These are phyloP conservation scores for Bombus superbus DNA, from an alignment of 1,140 invertebrate species.

Conservation along the genomic window DNA sequence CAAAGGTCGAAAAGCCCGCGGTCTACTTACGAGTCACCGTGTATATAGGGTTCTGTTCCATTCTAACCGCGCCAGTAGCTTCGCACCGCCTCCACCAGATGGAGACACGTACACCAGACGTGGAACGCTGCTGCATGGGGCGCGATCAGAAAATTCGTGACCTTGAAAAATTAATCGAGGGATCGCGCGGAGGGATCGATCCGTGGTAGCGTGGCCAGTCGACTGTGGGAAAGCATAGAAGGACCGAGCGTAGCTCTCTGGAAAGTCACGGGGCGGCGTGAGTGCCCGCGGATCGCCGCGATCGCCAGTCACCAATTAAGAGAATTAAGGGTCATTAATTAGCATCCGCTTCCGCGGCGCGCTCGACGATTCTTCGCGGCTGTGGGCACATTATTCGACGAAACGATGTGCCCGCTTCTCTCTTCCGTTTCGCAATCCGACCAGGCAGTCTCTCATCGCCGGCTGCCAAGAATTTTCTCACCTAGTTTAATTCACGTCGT, in stretches of 20 bases:
- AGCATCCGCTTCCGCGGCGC: conserved; percentile 79
- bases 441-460: conserved; percentile 40
- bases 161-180: conserved; percentile 50
- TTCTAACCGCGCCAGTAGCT: conserved; percentile 61
- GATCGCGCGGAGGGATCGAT: conserved; percentile 42
- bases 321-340: conserved; percentile 83
- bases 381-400: conserved; percentile 77
- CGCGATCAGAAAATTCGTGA: neutral
- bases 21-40: conserved; percentile 11
- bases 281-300: conserved; percentile 68
- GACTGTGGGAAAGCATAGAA: conserved; percentile 57
- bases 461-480: conserved; percentile 70
- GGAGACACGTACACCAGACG: conserved; percentile 59
- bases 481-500: conserved; percentile 52
- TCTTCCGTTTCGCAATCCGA: conserved; percentile 61
- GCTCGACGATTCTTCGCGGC: conserved; percentile 75
- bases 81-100: conserved; percentile 55
- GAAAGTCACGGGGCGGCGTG: conserved; percentile 38
- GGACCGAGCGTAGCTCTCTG: neutral
- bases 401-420: conserved; percentile 69
- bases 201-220: conserved; percentile 14
- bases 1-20: neutral
- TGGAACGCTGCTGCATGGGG: no score
- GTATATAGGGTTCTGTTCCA: conserved; percentile 69
- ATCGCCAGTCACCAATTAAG: conserved; percentile 79